Evolutionary conservation across 35 echinoderm and acorn worm species (phyloP).

Genomic region (Acanthaster planci): DNA sequence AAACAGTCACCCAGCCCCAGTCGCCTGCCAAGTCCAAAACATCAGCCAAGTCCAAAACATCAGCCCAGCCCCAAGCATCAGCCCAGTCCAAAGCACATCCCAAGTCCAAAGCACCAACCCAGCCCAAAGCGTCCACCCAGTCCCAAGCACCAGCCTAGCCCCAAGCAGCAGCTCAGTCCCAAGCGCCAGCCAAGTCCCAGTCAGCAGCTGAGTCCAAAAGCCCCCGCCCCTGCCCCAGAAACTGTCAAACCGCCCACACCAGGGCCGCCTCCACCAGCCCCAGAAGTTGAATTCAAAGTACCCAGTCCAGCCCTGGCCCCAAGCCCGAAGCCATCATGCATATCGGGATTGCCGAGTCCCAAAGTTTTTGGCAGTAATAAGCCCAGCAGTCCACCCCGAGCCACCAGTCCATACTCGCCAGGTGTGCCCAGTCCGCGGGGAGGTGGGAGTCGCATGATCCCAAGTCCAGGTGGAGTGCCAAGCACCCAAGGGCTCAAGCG

Average conservation of each 20-base stretch:
- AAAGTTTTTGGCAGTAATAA: slow-evolving; percentile 23
- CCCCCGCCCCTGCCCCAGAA: neutral
- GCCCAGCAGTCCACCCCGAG: slow-evolving; percentile 38
- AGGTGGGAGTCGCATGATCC: slow-evolving; percentile 36
- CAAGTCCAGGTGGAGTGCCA: slow-evolving; percentile 67
- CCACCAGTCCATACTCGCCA: slow-evolving; percentile 45
- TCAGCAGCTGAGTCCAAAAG: slow-evolving; percentile 1
- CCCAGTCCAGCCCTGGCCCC: slow-evolving; percentile 84
- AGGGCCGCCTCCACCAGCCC: slow-evolving; percentile 21
- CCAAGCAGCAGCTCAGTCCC: slow-evolving; percentile 20
- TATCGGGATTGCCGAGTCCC: slow-evolving; percentile 37
- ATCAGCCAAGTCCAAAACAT: slow-evolving; percentile 20
- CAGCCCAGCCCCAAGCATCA: slow-evolving; percentile 9
- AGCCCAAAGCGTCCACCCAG: slow-evolving; percentile 39
- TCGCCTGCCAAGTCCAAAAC: slow-evolving; percentile 34
- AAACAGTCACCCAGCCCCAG: neutral
- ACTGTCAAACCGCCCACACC: slow-evolving; percentile 28
- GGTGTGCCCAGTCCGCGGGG: slow-evolving; percentile 38
- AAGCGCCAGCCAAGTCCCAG: slow-evolving; percentile 30
- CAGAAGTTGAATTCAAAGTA: slow-evolving; percentile 76
- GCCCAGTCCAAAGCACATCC: slow-evolving; percentile 36
- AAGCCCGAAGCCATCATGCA: slow-evolving; percentile 39
- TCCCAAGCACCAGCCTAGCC: slow-evolving; percentile 18
- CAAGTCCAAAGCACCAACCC: slow-evolving; percentile 13
- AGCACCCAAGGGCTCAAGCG: slow-evolving; percentile 66